Evolutionary conservation across 2,888 invertebrate species (phyloP), one percentile per base, ranked within the genome.

Genomic region (Leptinotarsa juncta): DNA sequence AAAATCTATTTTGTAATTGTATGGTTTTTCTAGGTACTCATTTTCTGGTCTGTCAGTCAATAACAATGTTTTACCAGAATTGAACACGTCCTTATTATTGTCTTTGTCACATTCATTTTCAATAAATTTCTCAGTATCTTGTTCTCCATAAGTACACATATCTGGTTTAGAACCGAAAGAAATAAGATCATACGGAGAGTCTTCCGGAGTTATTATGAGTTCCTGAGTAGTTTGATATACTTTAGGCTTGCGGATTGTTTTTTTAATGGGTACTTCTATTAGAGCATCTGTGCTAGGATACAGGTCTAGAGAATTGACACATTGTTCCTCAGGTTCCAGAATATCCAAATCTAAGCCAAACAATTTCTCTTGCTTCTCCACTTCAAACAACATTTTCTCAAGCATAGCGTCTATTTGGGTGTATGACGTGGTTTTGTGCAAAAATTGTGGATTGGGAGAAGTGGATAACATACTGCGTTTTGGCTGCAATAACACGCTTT

Each of bases 311-410:
- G 84, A 86, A 71, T 87, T 88, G 7, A 87, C 77, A 77, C 85
- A 88, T 26, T 79, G 79, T 18, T 80, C 77, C 16, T 80, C 78
- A 3, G 82, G 81, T 69, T 86, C 85, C 66, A 85, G 65, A 57
- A 86, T 74, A 72, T 86, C 85, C 53, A 86, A 78, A 78, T 87
- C 86, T 74, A 86, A 80, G 53, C 83, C 81, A 68, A 87, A 84
- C 16, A 87, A 68, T 74, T 85, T 82, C 76, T 88, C 86, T 80
- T 88, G 86, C 74, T 86, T 81, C 70, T 88, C 88, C 1, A 88
- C 87, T 82, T 88, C 88, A n/a, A 81, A 80, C 32, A 89, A 80
- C 87, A 89, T 88, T 71, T 85, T 84, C 70, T 89, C 88, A 51
- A 89, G 80, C 82, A 88, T 87, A 7, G 83, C 86, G 72, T 88